Percentiles rank a stretch among this genome's conserved stretches.
Conservation (phyloP, 2,888 invertebrate genomes). For the Endotricha flammealis region DNA sequence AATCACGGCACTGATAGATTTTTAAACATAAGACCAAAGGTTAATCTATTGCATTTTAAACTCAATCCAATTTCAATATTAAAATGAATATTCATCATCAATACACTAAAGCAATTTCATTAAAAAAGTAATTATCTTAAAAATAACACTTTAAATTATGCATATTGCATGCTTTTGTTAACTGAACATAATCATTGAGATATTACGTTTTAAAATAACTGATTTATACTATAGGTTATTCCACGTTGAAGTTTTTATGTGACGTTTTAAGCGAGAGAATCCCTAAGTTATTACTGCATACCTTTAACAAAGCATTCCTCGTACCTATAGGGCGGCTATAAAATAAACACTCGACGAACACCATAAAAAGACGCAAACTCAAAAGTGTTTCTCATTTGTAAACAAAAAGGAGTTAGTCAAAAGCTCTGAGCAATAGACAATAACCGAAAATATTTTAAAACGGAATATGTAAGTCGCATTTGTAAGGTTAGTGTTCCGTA, state of each 20-base stretch:
- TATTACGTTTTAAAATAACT: background rate
- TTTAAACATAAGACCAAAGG: too few relatives aligned
- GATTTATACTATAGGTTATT: background rate
- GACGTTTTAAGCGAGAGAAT: background rate
- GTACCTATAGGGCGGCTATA: conserved; percentile 6
- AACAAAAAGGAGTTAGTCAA: conserved; percentile 28
- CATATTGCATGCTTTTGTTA: too few relatives aligned
- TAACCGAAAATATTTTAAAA: conserved; percentile 44
- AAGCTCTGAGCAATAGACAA: conserved; percentile 36
- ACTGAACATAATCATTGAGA: too few relatives aligned
- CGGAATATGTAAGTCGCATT: too few relatives aligned
- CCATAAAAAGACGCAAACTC: conserved; percentile 11
- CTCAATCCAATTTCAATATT: too few relatives aligned
- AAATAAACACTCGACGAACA: conserved; percentile 10
- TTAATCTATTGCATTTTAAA: too few relatives aligned
- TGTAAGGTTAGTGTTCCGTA: too few relatives aligned
- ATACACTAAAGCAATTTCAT: too few relatives aligned
- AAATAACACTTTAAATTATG: background rate
- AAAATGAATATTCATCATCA: too few relatives aligned
- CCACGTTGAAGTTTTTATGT: background rate
- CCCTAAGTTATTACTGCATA: background rate
- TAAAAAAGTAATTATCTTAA: too few relatives aligned
- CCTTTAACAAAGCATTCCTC: background rate
- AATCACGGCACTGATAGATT: too few relatives aligned
- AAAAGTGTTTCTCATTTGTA: conserved; percentile 17